Percentiles rank a stretch among this genome's conserved stretches.
phyloP scores from a whole-genome alignment of 1,140 invertebrate genomes.

The Steinernema khuongi region DNA sequence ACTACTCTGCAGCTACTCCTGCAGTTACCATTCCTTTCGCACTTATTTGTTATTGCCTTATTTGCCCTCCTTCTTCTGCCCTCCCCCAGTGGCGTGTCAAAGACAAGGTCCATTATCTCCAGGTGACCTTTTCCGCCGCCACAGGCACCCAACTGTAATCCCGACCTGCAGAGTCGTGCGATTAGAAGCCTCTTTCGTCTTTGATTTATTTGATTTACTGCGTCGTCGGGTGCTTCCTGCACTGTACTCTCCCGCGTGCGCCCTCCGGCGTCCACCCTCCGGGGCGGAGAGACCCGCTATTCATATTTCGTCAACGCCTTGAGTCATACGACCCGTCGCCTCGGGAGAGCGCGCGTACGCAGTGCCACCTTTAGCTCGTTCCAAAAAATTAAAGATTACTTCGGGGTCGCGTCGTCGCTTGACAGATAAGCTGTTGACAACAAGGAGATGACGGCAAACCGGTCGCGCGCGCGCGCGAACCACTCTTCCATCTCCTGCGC shows the following conservation, averaged over 20 bases:
- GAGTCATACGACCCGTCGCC: not conserved
- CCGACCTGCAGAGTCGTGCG: no score
- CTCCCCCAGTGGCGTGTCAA: no score
- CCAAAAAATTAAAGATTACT: not conserved
- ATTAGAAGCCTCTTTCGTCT: no score
- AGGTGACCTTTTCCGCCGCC: no score
- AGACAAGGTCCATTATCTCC: no score
- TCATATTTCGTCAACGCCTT: no score
- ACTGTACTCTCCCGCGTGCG: not conserved
- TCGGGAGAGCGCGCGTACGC: not conserved
- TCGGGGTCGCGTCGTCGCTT: not conserved
- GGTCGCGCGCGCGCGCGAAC: not conserved
- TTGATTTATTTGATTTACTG: not conserved
- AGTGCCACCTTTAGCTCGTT: not conserved
- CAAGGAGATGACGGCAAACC: not conserved
- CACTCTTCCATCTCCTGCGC: not conserved
- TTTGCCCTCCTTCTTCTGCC: no score
- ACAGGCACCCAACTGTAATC: no score
- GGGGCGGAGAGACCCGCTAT: no score
- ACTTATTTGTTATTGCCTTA: no score
- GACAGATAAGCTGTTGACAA: slow-evolving; percentile 16
- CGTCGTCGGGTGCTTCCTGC: not conserved
- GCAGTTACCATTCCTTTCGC: no score
- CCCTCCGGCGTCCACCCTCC: not conserved
- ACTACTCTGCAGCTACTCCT: no score